Conservation (phyloP, 1,140 invertebrate species). For the Drosophila asahinai region DNA sequence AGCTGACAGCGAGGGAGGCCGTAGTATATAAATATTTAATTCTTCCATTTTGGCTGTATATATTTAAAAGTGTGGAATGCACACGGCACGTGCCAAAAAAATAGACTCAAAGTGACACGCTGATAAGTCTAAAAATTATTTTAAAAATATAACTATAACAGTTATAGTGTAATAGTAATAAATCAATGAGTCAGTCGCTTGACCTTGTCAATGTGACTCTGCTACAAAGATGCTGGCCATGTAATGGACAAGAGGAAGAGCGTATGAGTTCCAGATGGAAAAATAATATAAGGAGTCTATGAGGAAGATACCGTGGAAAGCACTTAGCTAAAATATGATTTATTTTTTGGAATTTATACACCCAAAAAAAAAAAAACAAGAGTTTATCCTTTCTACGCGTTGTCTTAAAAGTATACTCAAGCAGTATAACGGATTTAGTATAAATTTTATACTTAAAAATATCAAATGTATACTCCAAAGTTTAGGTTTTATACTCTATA, state of each 20-base stretch:
- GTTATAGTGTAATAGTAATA: neutral
- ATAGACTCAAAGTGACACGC: neutral
- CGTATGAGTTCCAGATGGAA: neutral
- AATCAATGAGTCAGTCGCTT: neutral
- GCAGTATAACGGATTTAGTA: no score
- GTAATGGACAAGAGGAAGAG: constrained; percentile 13
- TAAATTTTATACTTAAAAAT: no score
- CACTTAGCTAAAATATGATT: neutral
- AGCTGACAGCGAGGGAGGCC: neutral
- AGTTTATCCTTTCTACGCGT: no score
- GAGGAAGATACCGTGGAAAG: neutral
- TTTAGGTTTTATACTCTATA: no score
- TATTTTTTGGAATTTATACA: no score
- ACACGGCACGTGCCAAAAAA: constrained; percentile 30
- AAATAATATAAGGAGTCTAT: neutral
- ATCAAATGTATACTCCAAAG: no score
- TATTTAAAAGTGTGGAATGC: constrained; percentile 10
- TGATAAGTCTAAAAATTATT: neutral
- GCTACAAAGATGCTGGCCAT: constrained; percentile 28
- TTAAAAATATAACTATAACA: neutral
- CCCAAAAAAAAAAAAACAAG: no score
- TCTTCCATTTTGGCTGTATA: constrained; percentile 8
- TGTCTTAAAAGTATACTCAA: no score
- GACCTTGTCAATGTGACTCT: constrained; percentile 38
- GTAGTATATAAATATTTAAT: constrained; percentile 13